Base-by-base conservation (phyloP, 2,113 vertebrate genomes). In the Sceloporus tristichus region DNA sequence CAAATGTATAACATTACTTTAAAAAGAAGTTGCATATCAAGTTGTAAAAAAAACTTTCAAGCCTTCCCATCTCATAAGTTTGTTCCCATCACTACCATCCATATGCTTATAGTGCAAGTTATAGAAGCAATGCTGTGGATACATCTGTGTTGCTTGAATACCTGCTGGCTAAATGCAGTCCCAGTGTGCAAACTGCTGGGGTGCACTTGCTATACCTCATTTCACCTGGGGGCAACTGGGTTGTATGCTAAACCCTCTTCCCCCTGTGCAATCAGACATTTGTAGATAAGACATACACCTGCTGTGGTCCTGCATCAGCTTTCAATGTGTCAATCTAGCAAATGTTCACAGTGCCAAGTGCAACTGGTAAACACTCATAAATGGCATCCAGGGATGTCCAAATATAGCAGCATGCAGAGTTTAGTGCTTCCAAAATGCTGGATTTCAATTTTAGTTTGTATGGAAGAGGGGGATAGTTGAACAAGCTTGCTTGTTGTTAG, bases 1-100 rank as follows among this genome's bases (percentile, higher is more conserved):
- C 91, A 93, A 94, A 68, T 94, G 92, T 94, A 78, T 79, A 92
- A 91, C 62, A 90, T 75, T 62, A 62, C n/a, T 62, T 34, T 71
- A 9, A 71, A 29, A 66, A 66, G 65, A 71, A 70, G n/a, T 91
- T 87, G 90, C 90, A 82, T 82, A 83, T 73, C n/a, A 14, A 90
- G 87, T 79, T 86, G 42, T 53, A 91, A 87, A 92, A 62, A 91
- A 82, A 92, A 59, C 88, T 86, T 83, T 85, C 89, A 76, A 90
- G 80, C 27, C 59, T 87, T 65, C 86, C 53, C 11, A 9, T 88
- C 91, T 84, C 40, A 82, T 65, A 86, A 21, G 8, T 85, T 79
- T 2, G 86, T 76, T 18, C 11, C 85, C 54, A 48, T 7, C 13
- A 0, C 42, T 23, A 11, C 14, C 62, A 65, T 56, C 48, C 27